These are phyloP conservation scores for Ursus arctos DNA, from an alignment of 2,113 vertebrate species.

Conservation along the genomic window DNA sequence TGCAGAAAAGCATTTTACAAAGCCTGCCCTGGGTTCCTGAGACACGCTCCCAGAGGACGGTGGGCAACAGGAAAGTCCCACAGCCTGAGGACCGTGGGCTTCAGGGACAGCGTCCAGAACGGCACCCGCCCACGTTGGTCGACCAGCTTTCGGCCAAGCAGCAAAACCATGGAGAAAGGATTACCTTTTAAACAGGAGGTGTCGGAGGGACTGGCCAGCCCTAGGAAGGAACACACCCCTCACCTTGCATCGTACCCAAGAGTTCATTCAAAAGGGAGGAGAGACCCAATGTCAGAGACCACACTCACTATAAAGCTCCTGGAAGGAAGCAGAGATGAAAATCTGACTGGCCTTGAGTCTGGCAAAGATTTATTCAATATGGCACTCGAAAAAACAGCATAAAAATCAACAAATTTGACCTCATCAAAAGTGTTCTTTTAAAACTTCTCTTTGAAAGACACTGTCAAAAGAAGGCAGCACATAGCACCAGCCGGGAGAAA, in stretches of 20 bases:
- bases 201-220: accelerated
- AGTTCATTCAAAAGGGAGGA: too few relatives aligned
- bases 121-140: accelerated
- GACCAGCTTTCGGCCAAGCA: accelerated
- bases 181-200: not conserved
- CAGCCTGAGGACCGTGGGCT: accelerated
- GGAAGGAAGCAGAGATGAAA: not conserved
- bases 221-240: accelerated
- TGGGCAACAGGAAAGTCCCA: not conserved
- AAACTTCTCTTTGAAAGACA: not conserved
- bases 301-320: accelerated
- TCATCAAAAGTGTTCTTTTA: not conserved
- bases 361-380: not conserved
- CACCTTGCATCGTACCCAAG: not conserved
- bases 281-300: accelerated
- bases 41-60: not conserved
- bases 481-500: not conserved
- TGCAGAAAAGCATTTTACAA: not conserved
- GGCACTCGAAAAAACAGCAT: not conserved
- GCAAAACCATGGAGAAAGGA: not conserved
- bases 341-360: not conserved
- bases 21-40: not conserved
- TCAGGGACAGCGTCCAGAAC: not conserved
- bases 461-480: not conserved
- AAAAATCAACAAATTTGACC: not conserved